These are phyloP conservation scores for Barnardius zonarius DNA, from an alignment of 2,113 vertebrate genomes.

Conservation along the genomic window DNA sequence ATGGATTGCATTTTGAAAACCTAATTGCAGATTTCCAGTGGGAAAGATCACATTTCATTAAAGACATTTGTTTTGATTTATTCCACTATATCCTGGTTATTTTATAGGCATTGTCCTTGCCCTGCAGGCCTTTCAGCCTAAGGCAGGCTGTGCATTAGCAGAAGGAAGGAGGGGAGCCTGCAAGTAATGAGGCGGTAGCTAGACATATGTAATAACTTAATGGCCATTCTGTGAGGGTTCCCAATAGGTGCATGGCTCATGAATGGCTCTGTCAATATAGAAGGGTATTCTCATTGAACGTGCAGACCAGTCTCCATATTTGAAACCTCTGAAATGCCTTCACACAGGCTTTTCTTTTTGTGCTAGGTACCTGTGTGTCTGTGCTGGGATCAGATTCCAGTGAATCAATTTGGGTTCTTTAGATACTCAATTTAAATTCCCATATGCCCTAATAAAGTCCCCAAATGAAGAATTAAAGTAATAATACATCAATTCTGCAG, in stretches of 20 bases:
- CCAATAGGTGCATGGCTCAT: background rate
- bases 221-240: background rate
- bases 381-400: background rate
- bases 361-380: background rate
- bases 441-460: slow-evolving; percentile 66
- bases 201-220: background rate
- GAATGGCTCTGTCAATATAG: background rate
- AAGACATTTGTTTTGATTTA: background rate
- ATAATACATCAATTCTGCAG: slow-evolving; percentile 66
- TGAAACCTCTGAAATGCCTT: background rate
- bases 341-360: background rate
- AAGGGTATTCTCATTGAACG: background rate
- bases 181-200: background rate
- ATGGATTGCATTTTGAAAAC: background rate
- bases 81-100: background rate
- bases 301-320: background rate
- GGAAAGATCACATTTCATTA: background rate
- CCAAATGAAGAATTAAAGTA: slow-evolving; percentile 72
- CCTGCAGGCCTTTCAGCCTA: background rate
- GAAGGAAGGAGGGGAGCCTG: background rate
- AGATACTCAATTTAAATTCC: slow-evolving; percentile 67
- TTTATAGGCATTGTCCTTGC: background rate
- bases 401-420: slow-evolving; percentile 42
- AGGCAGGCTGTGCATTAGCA: background rate
- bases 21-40: background rate